Evolutionary conservation across 37 sponge, comb jelly and placozoan species (phyloP), one percentile per base, ranked within the genome.

Genomic region (Cliona cf. orientalis): DNA sequence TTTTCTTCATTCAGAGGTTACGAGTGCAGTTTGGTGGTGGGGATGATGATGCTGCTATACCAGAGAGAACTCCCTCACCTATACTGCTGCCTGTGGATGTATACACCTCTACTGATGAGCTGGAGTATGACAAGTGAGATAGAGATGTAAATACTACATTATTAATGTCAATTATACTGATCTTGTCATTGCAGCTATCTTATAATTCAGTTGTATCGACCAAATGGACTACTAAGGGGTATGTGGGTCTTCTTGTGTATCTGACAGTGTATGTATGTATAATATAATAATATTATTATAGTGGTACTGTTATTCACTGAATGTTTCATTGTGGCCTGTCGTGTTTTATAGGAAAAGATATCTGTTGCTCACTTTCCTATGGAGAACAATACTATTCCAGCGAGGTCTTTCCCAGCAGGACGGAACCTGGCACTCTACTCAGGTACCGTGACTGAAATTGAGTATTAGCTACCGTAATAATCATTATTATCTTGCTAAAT

Each of bases 81-180:
- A 45, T 3, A 38, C 22, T 5, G 36, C 73, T 2, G 35, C 79
- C 75, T 22, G 71, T 41, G 12, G 92, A 91, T 61, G 84, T 80
- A 64, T 29, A 38, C 26, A 58, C 79, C 4, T 87, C 90, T 49
- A 91, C 92, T 12, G 71, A 69, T 36, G 92, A 91, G 40, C 86
- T 78, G 19, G 63, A 75, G 2, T 91, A 77, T 55, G 67, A 84
- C 42, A 38, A 85, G 91, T 90, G 40, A 79, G 91, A 46, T 26
- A 3, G 31, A 75, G 33, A 11, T 14, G 5, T 45, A 28, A n/a
- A n/a, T n/a, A n/a, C n/a, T n/a, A n/a, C n/a, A n/a, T n/a, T n/a
- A n/a, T n/a, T n/a, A n/a, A n/a, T n/a, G n/a, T n/a, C n/a, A 9
- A 4, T 26, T 44, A 32, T 71, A 12, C 23, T 41, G 32, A 44